Conservation (phyloP, 2,888 invertebrate genomes). For the Alloplasta piceator region DNA sequence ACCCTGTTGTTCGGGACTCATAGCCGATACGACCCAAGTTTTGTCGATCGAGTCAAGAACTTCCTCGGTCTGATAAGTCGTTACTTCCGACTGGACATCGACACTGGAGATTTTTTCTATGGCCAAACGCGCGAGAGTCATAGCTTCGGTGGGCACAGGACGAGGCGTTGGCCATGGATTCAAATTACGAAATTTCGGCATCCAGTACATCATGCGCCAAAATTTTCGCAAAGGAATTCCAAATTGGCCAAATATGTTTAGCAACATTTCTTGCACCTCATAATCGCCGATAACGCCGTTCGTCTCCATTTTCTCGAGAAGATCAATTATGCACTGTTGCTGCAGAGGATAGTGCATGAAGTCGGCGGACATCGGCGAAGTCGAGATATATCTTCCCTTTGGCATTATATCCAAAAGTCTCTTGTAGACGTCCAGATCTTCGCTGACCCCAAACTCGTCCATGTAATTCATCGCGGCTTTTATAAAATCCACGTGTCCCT, state of each 20-base stretch:
- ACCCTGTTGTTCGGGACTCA: constrained; percentile 90
- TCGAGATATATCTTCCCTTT: constrained; percentile 94
- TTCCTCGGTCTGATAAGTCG: constrained; percentile 88
- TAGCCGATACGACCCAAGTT: constrained; percentile 96
- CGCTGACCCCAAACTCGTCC: constrained; percentile 94
- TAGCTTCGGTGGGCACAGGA: constrained; percentile 89
- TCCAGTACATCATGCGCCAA: constrained; percentile 94
- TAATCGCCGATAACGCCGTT: constrained; percentile 95
- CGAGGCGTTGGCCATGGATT: constrained; percentile 94
- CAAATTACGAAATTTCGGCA: constrained; percentile 96
- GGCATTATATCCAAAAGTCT: constrained; percentile 93
- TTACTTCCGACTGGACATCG: constrained; percentile 89
- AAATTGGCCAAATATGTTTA: constrained; percentile 92
- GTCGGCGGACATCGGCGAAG: constrained; percentile 93
- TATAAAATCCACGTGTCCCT: constrained; percentile 97
- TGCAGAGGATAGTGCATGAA: constrained; percentile 98
- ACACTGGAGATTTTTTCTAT: constrained; percentile 93
- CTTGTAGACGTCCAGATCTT: constrained; percentile 94
- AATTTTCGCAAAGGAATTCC: constrained; percentile 90
- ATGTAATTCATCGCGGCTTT: constrained; percentile 94
- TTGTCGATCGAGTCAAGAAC: constrained; percentile 91
- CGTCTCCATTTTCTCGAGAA: constrained; percentile 97
- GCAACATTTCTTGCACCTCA: constrained; percentile 92
- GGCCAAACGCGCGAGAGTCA: constrained; percentile 92
- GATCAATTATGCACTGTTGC: constrained; percentile 95